Evolutionary conservation across 2,888 invertebrate species (phyloP), one percentile per base, ranked within the genome.

Genomic region (Spialia ferax): DNA sequence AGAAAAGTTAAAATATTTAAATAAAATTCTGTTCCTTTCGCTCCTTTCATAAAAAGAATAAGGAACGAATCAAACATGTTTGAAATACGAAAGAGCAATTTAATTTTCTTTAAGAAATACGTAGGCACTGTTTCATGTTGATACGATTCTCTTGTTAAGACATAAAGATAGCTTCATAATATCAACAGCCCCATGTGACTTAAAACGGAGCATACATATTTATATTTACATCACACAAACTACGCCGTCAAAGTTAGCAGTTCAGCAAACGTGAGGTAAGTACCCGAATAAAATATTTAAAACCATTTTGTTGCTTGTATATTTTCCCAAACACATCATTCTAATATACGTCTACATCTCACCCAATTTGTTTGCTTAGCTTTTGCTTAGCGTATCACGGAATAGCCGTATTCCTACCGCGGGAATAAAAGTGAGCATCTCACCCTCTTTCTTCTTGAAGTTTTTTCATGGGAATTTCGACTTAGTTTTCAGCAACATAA

Each of bases 361-460:
- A 71, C 63, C 83, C 87, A 91, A 91, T 90, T 90, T 89, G 89
- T 91, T 91, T 89, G 83, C 87, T 89, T 88, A 88, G 86, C 91
- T 89, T 91, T 91, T 89, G 83, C 87, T 88, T 88, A 88, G 86
- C 91, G 89, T 89, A 92, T 90, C 86, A 85, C 83, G 80, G 84
- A 83, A 87, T 83, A 84, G 85, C 84, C 86, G 80, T 88, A 89
- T 90, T 87, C 87, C 85, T 77, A 83, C 85, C 82, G 73, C 74
- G 77, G 80, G 81, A 83, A 85, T 86, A 86, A 87, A 88, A 84
- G 85, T 86, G 85, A 86, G 81, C 85, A 86, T 84, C 81, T 79
- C 77, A 83, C 82, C 79, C 83, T 83, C 77, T 84, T 82, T 76
- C 73, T 70, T 71, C 48, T 54, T 45, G 62, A 52, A 70, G 2